Conservation (phyloP, 2,797 vertebrate species). For the Myiothlypis coronata region DNA sequence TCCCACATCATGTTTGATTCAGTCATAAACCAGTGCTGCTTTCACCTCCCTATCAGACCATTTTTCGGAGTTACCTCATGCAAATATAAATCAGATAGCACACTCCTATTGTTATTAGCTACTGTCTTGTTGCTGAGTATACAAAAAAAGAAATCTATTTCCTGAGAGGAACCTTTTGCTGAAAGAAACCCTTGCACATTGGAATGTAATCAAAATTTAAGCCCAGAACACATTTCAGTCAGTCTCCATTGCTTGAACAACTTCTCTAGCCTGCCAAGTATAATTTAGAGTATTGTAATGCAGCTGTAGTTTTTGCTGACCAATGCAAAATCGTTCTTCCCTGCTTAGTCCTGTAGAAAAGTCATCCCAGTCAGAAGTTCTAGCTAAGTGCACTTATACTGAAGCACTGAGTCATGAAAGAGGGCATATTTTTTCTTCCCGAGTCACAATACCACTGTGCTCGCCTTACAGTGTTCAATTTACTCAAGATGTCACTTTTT, state of each 20-base stretch:
- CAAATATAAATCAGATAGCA: not conserved
- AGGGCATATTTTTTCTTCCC: not conserved
- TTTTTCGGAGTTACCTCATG: not conserved
- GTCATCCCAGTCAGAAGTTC: not conserved
- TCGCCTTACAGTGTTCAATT: not conserved
- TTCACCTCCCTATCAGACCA: not conserved
- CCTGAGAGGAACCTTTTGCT: not conserved
- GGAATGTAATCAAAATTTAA: not conserved
- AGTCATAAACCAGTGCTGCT: not conserved
- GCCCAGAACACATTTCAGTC: not conserved
- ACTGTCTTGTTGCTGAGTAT: not conserved
- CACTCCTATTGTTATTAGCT: not conserved
- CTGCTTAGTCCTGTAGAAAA: not conserved
- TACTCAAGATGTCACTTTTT: not conserved
- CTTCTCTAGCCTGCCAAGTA: not conserved
- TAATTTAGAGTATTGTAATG: not conserved
- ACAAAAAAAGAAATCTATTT: not conserved
- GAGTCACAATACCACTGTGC: not conserved
- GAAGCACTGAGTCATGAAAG: not conserved
- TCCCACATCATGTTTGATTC: not conserved
- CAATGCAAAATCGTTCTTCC: not conserved
- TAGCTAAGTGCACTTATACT: not conserved
- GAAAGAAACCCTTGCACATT: not conserved
- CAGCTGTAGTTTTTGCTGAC: not conserved
- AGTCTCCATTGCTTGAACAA: not conserved